A percentile compares a stretch with the other conserved stretches of the same genome.
phyloP scores from a whole-genome alignment of 2,797 vertebrate genomes.

The Intellagama lesueurii region DNA sequence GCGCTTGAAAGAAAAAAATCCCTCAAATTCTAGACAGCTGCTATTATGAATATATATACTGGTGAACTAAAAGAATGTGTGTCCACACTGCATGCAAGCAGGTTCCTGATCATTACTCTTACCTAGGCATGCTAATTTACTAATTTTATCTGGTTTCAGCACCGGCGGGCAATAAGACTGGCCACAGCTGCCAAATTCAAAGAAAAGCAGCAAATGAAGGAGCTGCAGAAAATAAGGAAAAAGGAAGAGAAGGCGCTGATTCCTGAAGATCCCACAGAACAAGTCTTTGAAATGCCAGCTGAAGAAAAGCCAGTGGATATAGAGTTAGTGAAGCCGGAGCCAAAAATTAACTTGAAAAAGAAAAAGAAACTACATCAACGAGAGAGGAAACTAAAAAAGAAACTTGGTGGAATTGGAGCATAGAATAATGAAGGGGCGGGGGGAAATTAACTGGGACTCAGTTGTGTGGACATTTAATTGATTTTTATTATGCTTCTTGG shows the following conservation, averaged over 20 bases:
- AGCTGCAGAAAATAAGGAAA: constrained; percentile 86
- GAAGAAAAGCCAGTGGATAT: constrained; percentile 84
- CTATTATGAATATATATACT: neutral
- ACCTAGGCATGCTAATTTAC: neutral
- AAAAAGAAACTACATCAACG: constrained; percentile 86
- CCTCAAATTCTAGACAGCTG: neutral
- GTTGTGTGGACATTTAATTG: neutral
- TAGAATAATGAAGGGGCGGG: constrained; percentile 46
- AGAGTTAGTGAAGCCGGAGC: constrained; percentile 82
- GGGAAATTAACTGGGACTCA: neutral
- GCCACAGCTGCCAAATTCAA: constrained; percentile 87
- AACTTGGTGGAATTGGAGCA: constrained; percentile 59
- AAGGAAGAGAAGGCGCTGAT: constrained; percentile 78
- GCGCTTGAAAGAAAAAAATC: neutral
- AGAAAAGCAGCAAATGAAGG: constrained; percentile 92
- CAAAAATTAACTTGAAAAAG: constrained; percentile 80
- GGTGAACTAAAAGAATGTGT: neutral
- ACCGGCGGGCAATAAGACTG: constrained; percentile 85
- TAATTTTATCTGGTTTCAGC: constrained; percentile 73
- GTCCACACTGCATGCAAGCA: neutral
- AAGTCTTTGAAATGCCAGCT: constrained; percentile 87
- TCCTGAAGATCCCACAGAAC: constrained; percentile 85
- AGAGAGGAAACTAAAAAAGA: constrained; percentile 81
- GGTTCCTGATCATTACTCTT: neutral
- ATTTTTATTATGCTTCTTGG: neutral